Conservation (phyloP, 1,140 invertebrate species). For the Frieseomelitta varia region DNA sequence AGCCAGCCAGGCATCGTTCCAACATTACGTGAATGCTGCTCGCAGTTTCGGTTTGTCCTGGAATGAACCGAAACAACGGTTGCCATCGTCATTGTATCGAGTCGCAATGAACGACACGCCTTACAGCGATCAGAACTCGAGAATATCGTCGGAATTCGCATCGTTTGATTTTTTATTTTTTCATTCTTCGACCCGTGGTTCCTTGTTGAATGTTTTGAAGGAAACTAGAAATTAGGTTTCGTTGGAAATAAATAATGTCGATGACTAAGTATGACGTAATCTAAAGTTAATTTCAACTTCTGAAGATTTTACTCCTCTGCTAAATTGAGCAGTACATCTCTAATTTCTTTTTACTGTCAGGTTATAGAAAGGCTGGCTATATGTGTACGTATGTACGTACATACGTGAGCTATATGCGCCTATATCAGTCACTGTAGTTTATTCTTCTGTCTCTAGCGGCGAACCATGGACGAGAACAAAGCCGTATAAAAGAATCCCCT, state of each 20-base stretch:
- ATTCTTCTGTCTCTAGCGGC: neutral
- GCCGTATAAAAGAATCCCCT: neutral
- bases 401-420: no score
- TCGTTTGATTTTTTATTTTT: neutral
- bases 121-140: neutral
- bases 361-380: neutral
- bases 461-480: neutral
- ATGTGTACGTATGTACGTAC: neutral
- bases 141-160: neutral
- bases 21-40: conserved; percentile 63
- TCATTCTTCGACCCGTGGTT: neutral
- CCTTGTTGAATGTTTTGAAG: neutral
- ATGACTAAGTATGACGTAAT: neutral
- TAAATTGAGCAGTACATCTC: neutral
- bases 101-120: conserved; percentile 31
- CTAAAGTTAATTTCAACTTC: neutral
- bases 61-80: conserved; percentile 26
- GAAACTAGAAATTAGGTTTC: no score
- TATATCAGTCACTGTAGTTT: neutral
- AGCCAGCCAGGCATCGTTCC: conserved; percentile 60
- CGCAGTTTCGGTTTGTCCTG: conserved; percentile 25
- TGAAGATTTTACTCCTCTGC: no score
- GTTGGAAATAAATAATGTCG: no score
- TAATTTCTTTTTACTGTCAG: neutral
- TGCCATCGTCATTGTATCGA: conserved; percentile 16